Evolutionary conservation across 2,797 vertebrate species (phyloP), one percentile per base, ranked within the genome.

Genomic region (Sparus aurata): DNA sequence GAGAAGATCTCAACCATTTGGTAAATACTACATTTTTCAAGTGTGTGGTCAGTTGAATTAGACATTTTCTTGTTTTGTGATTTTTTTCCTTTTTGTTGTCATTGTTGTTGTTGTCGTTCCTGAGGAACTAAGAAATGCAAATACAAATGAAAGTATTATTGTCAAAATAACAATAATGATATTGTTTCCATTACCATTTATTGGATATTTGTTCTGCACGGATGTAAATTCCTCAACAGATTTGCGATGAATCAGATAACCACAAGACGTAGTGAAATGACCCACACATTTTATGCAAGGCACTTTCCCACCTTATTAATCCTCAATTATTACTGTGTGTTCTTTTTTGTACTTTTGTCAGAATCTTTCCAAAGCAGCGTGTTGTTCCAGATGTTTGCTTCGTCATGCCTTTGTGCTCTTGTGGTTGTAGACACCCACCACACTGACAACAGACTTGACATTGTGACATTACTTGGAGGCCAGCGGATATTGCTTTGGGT

Each of bases 401-500:
- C 30, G 17, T 60, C 22, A n/a, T 63, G 47, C 12, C 25, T 46
- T 15, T 41, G 30, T 50, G 57, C 12, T 18, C 15, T 52, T 34
- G 50, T 50, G 52, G 47, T 22, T 67, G 52, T 63, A 45, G 73
- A 77, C 63, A 25, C 49, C 65, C 49, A 50, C 65, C 49, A 50
- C 73, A 16, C 0, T 41, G 25, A 66, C 73, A 53, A 73, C 27
- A 60, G 59, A 47, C 41, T 23, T 41, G 41, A 58, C 53, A 30
- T 27, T 25, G 53, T 34, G 46, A 67, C 18, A 50, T 53, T n/a
- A 45, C n/a, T 61, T 47, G 2, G 60, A 41, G 2, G 38, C 55
- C 73, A 57, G 3, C 23, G n/a, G 47, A 43, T 30, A 66, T 60
- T 77, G 16, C 52, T 69, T 30, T 72, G 70, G 61, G 17, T 77